A percentile compares a stretch with the other conserved stretches of the same genome.
These are phyloP conservation scores for Dasyornis broadbenti DNA, from an alignment of 2,113 vertebrate species.

Conservation along the genomic window DNA sequence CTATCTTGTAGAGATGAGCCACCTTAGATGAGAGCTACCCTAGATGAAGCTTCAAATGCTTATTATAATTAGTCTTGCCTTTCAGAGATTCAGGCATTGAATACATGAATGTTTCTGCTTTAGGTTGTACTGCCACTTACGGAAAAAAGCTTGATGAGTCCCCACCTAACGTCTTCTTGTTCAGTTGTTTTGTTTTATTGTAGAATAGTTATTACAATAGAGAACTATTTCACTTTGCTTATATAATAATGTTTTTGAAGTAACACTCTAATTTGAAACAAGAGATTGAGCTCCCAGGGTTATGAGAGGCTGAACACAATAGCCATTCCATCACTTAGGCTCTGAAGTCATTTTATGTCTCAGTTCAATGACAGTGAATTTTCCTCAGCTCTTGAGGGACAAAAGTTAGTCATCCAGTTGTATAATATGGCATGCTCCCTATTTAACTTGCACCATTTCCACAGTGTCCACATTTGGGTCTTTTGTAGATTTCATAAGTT, in stretches of 20 bases:
- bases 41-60: neutral
- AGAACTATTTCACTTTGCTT: neutral
- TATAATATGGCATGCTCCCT: neutral
- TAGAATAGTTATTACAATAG: neutral
- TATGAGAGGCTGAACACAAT: neutral
- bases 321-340: neutral
- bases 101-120: neutral
- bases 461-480: no score
- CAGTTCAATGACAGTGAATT: neutral
- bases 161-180: neutral
- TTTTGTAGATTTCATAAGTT: neutral
- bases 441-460: neutral
- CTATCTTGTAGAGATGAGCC: neutral
- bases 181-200: neutral
- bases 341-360: neutral
- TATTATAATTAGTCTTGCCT: neutral
- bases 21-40: neutral
- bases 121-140: neutral
- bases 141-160: neutral
- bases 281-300: neutral
- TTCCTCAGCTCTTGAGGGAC: neutral
- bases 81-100: neutral
- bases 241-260: neutral
- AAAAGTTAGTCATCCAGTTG: neutral
- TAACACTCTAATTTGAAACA: rapidly evolving